Evolutionary conservation across 2,797 vertebrate genomes (phyloP), one percentile per base, ranked within the genome.

Genomic region (Myotis daubentonii): DNA sequence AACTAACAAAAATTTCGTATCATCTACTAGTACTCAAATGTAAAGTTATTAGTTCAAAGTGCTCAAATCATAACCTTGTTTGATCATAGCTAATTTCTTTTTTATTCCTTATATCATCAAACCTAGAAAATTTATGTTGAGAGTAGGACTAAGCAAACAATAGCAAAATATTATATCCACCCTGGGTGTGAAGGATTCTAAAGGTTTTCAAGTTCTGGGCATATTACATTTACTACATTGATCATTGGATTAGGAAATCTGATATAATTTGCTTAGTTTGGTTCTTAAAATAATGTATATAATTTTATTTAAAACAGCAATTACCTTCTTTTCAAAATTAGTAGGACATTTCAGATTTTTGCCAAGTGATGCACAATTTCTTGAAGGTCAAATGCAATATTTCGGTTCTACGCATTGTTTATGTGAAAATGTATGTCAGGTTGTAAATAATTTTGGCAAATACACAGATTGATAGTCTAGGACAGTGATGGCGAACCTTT

Each of bases 21-120:
- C 25, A 85, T 80, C 72, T 91, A 38, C 16, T 80, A 94, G 22
- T 93, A 94, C 86, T 97, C 71, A 96, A 74, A 95, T 84, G 16
- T 86, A 76, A 83, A 80, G 30, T 44, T 91, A 20, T 72, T 71
- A 36, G 7, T 91, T 85, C 41, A 79, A 36, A 81, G 76, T 83
- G 7, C 33, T 74, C 17, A 47, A 36, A 62, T 82, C 11, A 44
- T 72, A 92, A 62, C 12, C 16, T 88, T 93, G 70, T 80, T 78
- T 93, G 12, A 62, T 83, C 11, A 49, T 93, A 74, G 10, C n/a
- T 89, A 75, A 84, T 78, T 94, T 91, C 15, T 57, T 86, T 94
- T 94, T 83, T 16, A 79, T 86, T 93, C 6, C 15, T 93, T 82
- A 9, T 65, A 86, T 92, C 49, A 71, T 17, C 28, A 93, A 91